Evolutionary conservation across 2,113 vertebrate genomes (phyloP), one percentile per base, ranked within the genome.

Genomic region (Hyaena hyaena): DNA sequence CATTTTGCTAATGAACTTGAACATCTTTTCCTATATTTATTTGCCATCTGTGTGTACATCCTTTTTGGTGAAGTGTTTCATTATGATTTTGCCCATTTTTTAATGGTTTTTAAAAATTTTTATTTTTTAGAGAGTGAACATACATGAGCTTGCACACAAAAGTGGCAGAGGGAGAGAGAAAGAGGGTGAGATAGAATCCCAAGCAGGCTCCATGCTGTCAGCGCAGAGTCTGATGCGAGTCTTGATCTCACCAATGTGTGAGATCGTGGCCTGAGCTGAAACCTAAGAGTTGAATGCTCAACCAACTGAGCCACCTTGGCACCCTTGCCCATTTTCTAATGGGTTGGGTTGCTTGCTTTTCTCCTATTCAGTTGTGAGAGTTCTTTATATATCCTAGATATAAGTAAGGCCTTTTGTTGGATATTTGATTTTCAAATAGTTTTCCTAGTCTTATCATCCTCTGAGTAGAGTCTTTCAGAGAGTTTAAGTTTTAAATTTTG

Each of bases 21-120:
- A 39, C 28, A 35, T 71, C 12, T 71, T 89, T 50, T 53, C 28
- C 61, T n/a, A 5, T 71, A 17, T 92, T 73, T 83, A 31, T 84
- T 63, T 93, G 66, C 43, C 43, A 50, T 50, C 14, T 74, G 15
- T 58, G 55, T 58, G 55, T 63, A 39, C n/a, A 55, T 79, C n/a
- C 45, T 81, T n/a, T 71, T 50, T 50, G 48, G 48, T 83, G 21
- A 83, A 83, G 33, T 73, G 28, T 39, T 39, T 83, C 24, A 39
- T 77, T 43, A 35, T 81, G n/a, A 35, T 91, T 69, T 91, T 81
- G 31, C 77, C 63, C 35, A 45, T 73, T 83, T 92, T 74, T n/a
- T 82, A 28, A 58, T 58, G 55, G 17, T 61, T 61, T 23, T 61
- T 61, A 3, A 23, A 61, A 55, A 61, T 23, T 19, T 61, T 23